phyloP scores from a whole-genome alignment of 2,113 vertebrate genomes.

The Oreochromis aureus region DNA sequence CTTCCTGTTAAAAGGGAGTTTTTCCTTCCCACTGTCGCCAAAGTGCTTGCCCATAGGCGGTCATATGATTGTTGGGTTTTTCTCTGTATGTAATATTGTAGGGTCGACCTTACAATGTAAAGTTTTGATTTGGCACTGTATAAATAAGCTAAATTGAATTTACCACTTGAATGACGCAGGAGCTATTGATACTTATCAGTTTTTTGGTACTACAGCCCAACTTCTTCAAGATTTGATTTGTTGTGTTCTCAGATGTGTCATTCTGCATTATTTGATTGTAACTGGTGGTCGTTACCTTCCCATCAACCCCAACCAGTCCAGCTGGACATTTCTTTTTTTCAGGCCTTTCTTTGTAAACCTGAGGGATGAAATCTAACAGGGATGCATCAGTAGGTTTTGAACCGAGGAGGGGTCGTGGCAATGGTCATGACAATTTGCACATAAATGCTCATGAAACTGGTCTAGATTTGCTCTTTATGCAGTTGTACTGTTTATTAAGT shows the following conservation, averaged over 20 bases:
- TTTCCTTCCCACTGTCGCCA: not conserved
- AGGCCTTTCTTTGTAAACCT: not conserved
- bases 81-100: rapidly evolving
- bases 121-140: rapidly evolving
- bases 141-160: rapidly evolving
- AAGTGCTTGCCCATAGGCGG: not conserved
- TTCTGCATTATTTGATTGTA: not conserved
- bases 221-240: not conserved
- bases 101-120: rapidly evolving
- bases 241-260: not conserved
- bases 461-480: not conserved
- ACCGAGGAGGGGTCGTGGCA: not conserved
- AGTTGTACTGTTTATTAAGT: not conserved
- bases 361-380: not conserved
- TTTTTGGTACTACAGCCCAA: not conserved
- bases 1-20: not conserved
- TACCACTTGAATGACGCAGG: rapidly evolving
- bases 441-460: not conserved
- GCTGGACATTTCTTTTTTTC: not conserved
- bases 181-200: not conserved
- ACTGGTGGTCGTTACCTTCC: not conserved
- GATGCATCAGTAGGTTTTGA: not conserved
- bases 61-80: not conserved
- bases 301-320: not conserved
- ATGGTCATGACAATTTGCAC: not conserved